phyloP scores from a whole-genome alignment of 2,888 invertebrate species.

The Sarcophaga carnaria region DNA sequence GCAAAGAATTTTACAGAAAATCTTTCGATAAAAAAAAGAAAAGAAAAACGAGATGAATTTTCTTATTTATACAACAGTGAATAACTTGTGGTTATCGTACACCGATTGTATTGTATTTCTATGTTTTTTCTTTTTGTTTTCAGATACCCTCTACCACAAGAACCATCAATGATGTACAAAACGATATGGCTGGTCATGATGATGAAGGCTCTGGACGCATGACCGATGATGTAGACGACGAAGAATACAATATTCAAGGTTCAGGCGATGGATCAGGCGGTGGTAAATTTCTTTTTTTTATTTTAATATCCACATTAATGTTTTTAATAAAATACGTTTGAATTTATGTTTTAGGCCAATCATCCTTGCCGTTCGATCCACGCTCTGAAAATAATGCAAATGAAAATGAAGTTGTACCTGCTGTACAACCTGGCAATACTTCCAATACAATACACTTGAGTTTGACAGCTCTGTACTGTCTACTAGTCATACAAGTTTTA shows the following conservation, averaged over 20 bases:
- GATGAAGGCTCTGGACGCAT: constrained; percentile 79
- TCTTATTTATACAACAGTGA: too few relatives aligned
- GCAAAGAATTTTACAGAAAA: too few relatives aligned
- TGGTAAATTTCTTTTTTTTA: constrained; percentile 73
- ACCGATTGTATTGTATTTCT: background rate
- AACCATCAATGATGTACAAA: constrained; percentile 80
- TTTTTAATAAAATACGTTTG: background rate
- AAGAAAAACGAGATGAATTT: too few relatives aligned
- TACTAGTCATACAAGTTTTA: constrained; percentile 67
- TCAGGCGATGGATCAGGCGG: constrained; percentile 81
- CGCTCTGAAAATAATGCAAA: constrained; percentile 72
- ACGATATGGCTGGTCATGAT: constrained; percentile 80
- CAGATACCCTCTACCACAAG: constrained; percentile 77
- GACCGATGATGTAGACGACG: constrained; percentile 78
- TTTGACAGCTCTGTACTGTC: constrained; percentile 44
- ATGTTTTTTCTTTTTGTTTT: constrained; percentile 12
- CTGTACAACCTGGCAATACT: constrained; percentile 55
- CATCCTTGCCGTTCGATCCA: constrained; percentile 73
- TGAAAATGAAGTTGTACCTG: constrained; percentile 70
- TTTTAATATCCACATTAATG: background rate
- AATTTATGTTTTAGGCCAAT: constrained; percentile 70
- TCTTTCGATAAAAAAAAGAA: too few relatives aligned
- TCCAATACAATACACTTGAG: constrained; percentile 61
- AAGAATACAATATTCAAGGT: constrained; percentile 78
- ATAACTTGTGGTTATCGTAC: too few relatives aligned